These are phyloP conservation scores for Cydia amplana DNA, from an alignment of 1,140 invertebrate species.

Conservation along the genomic window DNA sequence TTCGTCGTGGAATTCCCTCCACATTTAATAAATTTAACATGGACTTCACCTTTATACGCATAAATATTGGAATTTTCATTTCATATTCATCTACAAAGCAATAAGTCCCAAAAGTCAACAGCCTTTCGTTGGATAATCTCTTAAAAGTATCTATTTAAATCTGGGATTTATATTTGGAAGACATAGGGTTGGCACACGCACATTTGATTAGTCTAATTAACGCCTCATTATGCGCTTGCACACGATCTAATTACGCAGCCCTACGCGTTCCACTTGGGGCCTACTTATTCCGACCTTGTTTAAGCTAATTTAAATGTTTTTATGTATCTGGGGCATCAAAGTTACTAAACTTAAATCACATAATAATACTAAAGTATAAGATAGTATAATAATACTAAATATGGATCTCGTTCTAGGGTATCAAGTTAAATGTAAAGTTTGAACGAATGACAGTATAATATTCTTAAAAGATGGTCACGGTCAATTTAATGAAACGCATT, in stretches of 20 bases:
- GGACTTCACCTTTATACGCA: not conserved
- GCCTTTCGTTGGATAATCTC: not conserved
- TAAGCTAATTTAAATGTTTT: not conserved
- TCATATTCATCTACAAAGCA: not conserved
- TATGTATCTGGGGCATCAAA: not conserved
- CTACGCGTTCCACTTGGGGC: slow-evolving; percentile 20
- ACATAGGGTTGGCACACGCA: slow-evolving; percentile 13
- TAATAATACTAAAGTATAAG: no score
- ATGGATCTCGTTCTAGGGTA: no score
- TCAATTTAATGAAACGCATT: no score
- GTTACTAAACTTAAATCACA: no score
- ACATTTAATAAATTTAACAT: not conserved
- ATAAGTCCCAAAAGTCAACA: not conserved
- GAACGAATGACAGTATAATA: no score
- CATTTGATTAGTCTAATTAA: slow-evolving; percentile 28
- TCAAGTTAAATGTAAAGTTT: no score
- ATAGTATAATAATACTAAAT: no score
- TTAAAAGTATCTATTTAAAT: not conserved
- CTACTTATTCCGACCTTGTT: not conserved
- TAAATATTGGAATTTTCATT: not conserved
- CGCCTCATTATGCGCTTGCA: slow-evolving; percentile 31
- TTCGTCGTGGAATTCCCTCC: not conserved
- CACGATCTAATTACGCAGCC: slow-evolving; percentile 28
- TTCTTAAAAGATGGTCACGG: no score
- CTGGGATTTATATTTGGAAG: slow-evolving; percentile 19